These are phyloP conservation scores for Lophochroa leadbeateri DNA, from an alignment of 2,113 vertebrate genomes.

Conservation along the genomic window DNA sequence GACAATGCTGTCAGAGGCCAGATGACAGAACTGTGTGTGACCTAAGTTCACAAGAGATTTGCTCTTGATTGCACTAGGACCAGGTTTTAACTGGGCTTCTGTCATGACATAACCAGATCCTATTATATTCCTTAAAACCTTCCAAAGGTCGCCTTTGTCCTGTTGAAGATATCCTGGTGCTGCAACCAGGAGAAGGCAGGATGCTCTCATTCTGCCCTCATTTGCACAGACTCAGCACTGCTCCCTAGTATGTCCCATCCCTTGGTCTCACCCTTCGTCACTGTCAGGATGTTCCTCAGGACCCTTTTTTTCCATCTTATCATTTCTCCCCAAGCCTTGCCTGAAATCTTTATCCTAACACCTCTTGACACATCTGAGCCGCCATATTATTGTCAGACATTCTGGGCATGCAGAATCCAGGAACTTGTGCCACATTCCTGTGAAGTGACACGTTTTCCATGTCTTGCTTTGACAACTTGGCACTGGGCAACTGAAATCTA, in stretches of 20 bases:
- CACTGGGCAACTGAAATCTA: slow-evolving; percentile 53
- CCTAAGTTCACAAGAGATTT: neutral
- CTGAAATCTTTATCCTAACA: neutral
- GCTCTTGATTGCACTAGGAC: neutral
- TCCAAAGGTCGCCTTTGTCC: neutral
- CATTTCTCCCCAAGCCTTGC: neutral
- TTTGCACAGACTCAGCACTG: neutral
- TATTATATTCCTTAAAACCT: neutral
- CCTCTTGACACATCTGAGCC: neutral
- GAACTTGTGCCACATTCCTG: neutral
- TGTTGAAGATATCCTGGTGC: neutral
- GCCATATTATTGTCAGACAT: neutral
- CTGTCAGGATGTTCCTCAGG: neutral
- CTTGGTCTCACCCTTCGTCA: neutral
- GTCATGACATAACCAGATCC: neutral
- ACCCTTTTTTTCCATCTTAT: neutral
- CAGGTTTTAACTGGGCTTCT: neutral
- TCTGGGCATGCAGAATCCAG: neutral
- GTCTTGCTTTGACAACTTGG: slow-evolving; percentile 41
- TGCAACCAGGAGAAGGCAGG: neutral
- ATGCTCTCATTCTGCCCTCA: neutral
- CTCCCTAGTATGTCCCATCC: neutral
- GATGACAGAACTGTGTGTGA: neutral
- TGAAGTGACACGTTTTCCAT: neutral
- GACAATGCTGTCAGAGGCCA: neutral